Evolutionary conservation across 2,888 invertebrate species (phyloP), one percentile per base, ranked within the genome.

Genomic region (Monopis laevigella): DNA sequence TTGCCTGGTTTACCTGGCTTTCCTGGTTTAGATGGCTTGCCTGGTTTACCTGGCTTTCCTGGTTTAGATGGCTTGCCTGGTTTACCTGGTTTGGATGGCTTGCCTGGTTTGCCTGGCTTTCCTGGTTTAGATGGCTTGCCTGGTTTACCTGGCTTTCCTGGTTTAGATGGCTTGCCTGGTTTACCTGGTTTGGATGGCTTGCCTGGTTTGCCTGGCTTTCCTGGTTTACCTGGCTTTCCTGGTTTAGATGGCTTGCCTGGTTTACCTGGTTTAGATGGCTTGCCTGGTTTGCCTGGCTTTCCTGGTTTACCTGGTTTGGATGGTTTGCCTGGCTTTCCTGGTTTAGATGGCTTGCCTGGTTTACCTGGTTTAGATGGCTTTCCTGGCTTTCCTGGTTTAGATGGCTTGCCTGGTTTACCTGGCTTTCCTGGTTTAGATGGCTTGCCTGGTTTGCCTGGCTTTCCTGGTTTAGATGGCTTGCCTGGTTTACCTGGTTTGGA

Each of bases 401-500:
- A 28, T 42, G 42, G 34, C 7, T 12, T 21, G 1, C 29, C 30
- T 28, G 42, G 42, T 0, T 12, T 11, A 3, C n/a, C 41, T 41
- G 41, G 41, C 6, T 7, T 16, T 1, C 29, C 29, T 17, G 41
- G 38, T 13, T 18, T 13, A 2, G 8, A 14, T 36, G 38, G 42
- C 2, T 17, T 18, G 1, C 13, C 30, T 38, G 42, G 42, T 1
- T 10, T 1, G 4, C 1, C 28, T 42, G 36, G 36, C 0, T 27
- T 12, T 3, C 26, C 17, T 21, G 41, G 34, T 1, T 12, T 13
- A 2, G 13, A 32, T 16, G 41, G 34, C 1, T 13, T 19, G 2
- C 24, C 27, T 21, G 41, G 41, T 21, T 36, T 27, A 6, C 45
- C 45, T 12, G 53, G 49, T 2, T 17, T 10, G 14, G 46, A 46